Evolutionary conservation across 2,797 vertebrate species (phyloP).

Genomic region (Rhinoraja longicauda): DNA sequence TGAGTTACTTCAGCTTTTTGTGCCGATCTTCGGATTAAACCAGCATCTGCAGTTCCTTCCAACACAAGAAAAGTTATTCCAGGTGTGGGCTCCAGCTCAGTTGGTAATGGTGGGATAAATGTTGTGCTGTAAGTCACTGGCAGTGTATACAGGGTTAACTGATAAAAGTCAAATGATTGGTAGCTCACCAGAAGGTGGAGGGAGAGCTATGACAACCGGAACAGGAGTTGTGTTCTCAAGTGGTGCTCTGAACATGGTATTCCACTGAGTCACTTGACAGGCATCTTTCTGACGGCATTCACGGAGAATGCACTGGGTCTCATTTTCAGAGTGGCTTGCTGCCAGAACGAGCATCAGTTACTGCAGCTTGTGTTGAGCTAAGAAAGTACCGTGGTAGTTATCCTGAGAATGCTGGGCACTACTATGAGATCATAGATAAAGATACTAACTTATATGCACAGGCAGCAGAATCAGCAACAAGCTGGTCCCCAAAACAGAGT

Average conservation of each 20-base stretch:
- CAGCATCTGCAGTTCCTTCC: too few species aligned
- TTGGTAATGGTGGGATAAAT: background rate
- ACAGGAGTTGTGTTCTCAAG: background rate
- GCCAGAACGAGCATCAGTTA: background rate
- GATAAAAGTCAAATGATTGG: background rate
- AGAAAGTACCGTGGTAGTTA: background rate
- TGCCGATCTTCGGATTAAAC: too few species aligned
- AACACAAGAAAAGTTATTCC: background rate
- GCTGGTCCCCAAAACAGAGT: too few species aligned
- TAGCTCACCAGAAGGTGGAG: background rate
- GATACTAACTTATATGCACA: background rate
- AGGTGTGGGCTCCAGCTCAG: background rate
- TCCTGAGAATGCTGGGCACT: background rate
- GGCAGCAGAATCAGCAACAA: background rate
- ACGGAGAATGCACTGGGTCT: background rate
- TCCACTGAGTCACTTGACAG: conserved; percentile 1
- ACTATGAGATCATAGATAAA: background rate
- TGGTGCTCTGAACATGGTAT: background rate
- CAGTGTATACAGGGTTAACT: background rate
- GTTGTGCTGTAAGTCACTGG: background rate
- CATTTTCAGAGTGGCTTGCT: background rate
- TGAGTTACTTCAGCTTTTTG: too few species aligned
- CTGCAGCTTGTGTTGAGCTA: background rate
- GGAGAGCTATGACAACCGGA: background rate
- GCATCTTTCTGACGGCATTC: background rate